phyloP scores from a whole-genome alignment of 2,888 invertebrate genomes.

The Torymus auratus region DNA sequence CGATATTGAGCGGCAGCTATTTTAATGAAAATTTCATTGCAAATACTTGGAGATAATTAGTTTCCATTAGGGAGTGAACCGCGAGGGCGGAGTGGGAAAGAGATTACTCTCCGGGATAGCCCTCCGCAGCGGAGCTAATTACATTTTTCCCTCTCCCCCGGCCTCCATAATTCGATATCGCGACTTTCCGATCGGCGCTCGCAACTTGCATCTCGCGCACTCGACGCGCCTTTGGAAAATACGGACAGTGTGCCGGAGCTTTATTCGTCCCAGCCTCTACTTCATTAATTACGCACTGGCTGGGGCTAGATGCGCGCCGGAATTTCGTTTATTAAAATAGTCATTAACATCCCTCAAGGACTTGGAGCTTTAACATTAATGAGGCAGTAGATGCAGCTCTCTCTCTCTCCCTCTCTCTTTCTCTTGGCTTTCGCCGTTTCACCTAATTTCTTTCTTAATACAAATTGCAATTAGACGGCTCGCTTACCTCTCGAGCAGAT shows the following conservation, averaged over 20 bases:
- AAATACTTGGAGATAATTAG: constrained; percentile 49
- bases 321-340: too few relatives aligned
- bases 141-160: constrained; percentile 9
- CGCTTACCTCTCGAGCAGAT: constrained; percentile 69
- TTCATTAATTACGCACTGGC: neutral
- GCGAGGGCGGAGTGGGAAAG: neutral
- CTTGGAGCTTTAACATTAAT: too few relatives aligned
- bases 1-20: constrained; percentile 45
- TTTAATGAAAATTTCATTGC: constrained; percentile 53
- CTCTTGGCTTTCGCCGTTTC: too few relatives aligned
- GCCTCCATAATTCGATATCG: neutral
- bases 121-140: constrained; percentile 25
- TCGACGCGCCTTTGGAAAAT: neutral
- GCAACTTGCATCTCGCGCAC: too few relatives aligned
- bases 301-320: too few relatives aligned
- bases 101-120: constrained; percentile 36
- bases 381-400: too few relatives aligned
- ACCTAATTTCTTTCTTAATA: constrained; percentile 1
- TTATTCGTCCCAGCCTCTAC: neutral
- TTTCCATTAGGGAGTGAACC: constrained; percentile 32
- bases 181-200: constrained; percentile 5
- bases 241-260: neutral
- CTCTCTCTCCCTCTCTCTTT: too few relatives aligned
- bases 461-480: constrained; percentile 18
- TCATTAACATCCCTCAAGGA: too few relatives aligned